Evolutionary conservation across 2,888 invertebrate species (phyloP).

Genomic region (Carcina quercana): DNA sequence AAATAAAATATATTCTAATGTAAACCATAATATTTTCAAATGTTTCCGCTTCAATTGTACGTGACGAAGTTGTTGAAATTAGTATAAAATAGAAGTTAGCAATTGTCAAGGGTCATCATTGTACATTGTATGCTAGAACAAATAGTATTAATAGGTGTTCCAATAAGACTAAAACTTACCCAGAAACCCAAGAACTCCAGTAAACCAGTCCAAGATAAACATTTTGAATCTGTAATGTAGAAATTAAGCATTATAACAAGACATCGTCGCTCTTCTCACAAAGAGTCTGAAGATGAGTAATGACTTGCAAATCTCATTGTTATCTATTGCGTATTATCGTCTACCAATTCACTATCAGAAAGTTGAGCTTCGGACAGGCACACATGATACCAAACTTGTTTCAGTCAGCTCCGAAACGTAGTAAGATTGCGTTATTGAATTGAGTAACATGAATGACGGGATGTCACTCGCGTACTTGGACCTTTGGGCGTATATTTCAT

Average conservation of each 20-base stretch:
- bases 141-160: no score
- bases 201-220: constrained; percentile 98
- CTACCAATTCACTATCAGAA: constrained; percentile 24
- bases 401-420: constrained; percentile 36
- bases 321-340: constrained; percentile 39
- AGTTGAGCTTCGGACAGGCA: constrained; percentile 20
- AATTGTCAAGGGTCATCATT: no score
- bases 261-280: constrained; percentile 35
- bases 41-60: no score
- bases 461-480: constrained; percentile 57
- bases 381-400: constrained; percentile 27
- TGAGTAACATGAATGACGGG: constrained; percentile 65
- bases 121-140: no score
- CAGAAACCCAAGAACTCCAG: constrained; percentile 93
- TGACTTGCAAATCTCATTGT: constrained; percentile 55
- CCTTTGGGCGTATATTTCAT: constrained; percentile 36
- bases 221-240: constrained; percentile 75
- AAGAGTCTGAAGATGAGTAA: constrained; percentile 40
- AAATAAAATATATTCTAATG: no score
- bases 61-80: no score
- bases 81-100: no score
- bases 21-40: no score
- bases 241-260: constrained; percentile 34
- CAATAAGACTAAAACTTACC: constrained; percentile 75
- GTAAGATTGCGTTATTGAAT: constrained; percentile 50